Evolutionary conservation across 2,113 vertebrate genomes (phyloP).

Genomic region (Nanorana parkeri): DNA sequence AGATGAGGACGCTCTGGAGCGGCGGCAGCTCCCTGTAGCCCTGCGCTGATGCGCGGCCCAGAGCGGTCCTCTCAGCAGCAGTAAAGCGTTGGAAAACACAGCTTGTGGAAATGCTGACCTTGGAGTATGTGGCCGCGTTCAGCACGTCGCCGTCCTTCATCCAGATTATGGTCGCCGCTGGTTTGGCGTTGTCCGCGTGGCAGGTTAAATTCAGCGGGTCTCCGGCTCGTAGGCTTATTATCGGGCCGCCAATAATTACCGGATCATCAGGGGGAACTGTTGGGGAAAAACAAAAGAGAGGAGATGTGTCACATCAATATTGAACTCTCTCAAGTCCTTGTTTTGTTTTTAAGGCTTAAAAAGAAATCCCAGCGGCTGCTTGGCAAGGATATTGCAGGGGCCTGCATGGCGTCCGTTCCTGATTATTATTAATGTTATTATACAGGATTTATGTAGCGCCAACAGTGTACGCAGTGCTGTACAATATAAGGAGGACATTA

Average conservation of each 20-base stretch:
- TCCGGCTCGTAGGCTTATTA: slow-evolving; percentile 92
- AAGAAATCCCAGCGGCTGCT: no score
- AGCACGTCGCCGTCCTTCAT: slow-evolving; percentile 90
- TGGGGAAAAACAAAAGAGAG: slow-evolving; percentile 41
- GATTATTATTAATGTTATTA: no score
- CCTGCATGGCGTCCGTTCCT: no score
- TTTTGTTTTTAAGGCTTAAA: no score
- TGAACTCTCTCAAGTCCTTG: no score
- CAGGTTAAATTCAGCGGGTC: slow-evolving; percentile 96
- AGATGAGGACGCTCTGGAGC: no score
- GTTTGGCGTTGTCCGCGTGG: slow-evolving; percentile 95
- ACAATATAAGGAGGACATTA: no score
- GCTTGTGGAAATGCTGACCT: slow-evolving; percentile 75
- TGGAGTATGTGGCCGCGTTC: slow-evolving; percentile 94
- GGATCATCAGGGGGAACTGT: slow-evolving; percentile 96
- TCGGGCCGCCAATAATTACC: slow-evolving; percentile 88
- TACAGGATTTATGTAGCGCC: no score
- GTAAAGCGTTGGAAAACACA: no score
- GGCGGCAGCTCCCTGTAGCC: background rate
- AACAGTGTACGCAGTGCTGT: no score
- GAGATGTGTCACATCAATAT: background rate
- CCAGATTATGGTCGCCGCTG: slow-evolving; percentile 95
- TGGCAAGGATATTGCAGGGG: no score
- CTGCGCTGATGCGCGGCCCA: background rate
- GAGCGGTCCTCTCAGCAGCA: background rate